Conservation (phyloP, 2,113 vertebrate genomes). For the Aptenodytes patagonicus region DNA sequence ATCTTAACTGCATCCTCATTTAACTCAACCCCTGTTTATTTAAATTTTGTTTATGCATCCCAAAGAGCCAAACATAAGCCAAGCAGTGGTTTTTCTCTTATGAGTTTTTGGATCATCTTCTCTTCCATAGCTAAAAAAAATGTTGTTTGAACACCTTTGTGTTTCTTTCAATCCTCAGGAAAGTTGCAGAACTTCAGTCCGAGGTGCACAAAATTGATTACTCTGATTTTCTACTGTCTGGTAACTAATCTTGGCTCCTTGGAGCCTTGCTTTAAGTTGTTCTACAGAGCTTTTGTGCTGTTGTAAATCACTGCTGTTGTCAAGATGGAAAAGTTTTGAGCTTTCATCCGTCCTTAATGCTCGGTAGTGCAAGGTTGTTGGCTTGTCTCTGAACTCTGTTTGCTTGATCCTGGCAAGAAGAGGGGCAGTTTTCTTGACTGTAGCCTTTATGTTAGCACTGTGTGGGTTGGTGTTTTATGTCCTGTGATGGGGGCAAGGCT, state of each 20-base stretch:
- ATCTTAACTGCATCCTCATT: not conserved
- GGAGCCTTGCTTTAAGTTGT: slow-evolving; percentile 20
- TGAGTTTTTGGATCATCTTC: not conserved
- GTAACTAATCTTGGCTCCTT: slow-evolving; percentile 29
- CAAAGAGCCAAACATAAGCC: not conserved
- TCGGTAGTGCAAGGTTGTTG: not conserved
- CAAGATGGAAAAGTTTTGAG: slow-evolving; percentile 16
- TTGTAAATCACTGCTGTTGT: slow-evolving; percentile 50
- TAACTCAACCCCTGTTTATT: not conserved
- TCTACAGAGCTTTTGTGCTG: slow-evolving; percentile 27
- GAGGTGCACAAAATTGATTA: slow-evolving; percentile 33
- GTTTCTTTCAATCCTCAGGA: not conserved
- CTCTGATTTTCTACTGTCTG: slow-evolving; percentile 29
- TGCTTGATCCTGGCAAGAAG: not conserved
- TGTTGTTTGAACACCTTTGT: not conserved
- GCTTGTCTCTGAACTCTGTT: not conserved
- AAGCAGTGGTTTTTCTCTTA: not conserved
- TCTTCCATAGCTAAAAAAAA: not conserved
- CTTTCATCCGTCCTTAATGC: not conserved
- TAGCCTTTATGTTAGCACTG: not conserved
- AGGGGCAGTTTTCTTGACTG: not conserved
- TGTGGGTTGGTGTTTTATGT: not conserved
- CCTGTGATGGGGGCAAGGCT: not conserved
- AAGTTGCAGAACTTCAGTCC: not conserved
- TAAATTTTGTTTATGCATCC: not conserved